Evolutionary conservation across 2,888 invertebrate genomes (phyloP), one percentile per base, ranked within the genome.

Genomic region (Rhingia rostrata): DNA sequence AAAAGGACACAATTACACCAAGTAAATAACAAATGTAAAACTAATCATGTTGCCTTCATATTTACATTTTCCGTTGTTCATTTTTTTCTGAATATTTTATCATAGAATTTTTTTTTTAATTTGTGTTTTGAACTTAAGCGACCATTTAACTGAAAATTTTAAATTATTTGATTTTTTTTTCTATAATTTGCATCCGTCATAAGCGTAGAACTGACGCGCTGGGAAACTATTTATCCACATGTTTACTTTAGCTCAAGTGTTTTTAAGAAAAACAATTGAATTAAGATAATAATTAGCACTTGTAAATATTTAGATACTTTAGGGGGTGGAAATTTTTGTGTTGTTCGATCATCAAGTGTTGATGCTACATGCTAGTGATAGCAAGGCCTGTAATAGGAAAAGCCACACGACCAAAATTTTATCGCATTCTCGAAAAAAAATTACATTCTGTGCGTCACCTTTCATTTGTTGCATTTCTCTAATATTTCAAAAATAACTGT

Each of bases 221-320:
- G 35, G 63, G n/a, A 43, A 53, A 30, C 9, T 64, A 49, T 51
- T 49, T 32, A 51, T 37, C 51, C 45, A 35, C 5, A 37, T 78
- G 37, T 64, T 64, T 73, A 73, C 66, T 53, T 73, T 63, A 41
- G 47, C 51, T 73, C 73, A 66, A 66, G 73, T 66, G 72, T 54
- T 79, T 64, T 77, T 51, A 60, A 14, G 51, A 35, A 43, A 43
- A 6, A 56, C 14, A 49, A 9, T 56, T 5, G 32, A 49, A 70
- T 67, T 33, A 45, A 35, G 43, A 49, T 49, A 49, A 45, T 45
- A 54, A 43, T 54, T 43, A 43, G 35, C 54, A 30, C 35, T n/a
- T 67, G 64, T 53, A 64, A 32, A 30, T 64, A 53, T 64, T 64
- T 45, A 22, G 22, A 22, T 22, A 22, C 22, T 22, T 22, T 22